phyloP scores from a whole-genome alignment of 1,140 invertebrate genomes.

The Drosophila paulistorum region DNA sequence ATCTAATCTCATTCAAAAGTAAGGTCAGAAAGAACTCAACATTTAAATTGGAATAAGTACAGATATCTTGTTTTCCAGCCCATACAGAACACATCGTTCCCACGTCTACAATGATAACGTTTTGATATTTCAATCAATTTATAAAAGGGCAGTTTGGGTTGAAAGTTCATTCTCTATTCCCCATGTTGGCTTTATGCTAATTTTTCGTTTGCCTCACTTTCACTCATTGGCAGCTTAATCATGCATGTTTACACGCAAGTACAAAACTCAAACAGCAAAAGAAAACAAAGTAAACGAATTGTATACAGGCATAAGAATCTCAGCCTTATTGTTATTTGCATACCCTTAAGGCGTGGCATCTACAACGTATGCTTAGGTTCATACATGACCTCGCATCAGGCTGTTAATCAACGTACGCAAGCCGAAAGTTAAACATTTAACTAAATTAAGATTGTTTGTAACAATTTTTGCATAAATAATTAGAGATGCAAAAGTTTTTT shows the following conservation, averaged over 20 bases:
- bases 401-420: slow-evolving; percentile 70
- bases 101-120: too few species aligned
- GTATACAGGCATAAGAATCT: slow-evolving; percentile 27
- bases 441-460: slow-evolving; percentile 78
- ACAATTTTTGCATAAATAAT: slow-evolving; percentile 80
- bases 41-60: too few species aligned
- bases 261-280: slow-evolving; percentile 72
- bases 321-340: slow-evolving; percentile 48
- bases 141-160: neutral
- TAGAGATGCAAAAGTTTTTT: slow-evolving; percentile 45
- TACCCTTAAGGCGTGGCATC: slow-evolving; percentile 35
- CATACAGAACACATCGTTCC: too few species aligned
- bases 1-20: too few species aligned
- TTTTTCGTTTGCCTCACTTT: slow-evolving; percentile 40
- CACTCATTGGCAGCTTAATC: slow-evolving; percentile 63
- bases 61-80: too few species aligned
- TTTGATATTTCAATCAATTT: too few species aligned
- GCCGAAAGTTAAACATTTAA: slow-evolving; percentile 77
- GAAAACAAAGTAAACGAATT: slow-evolving; percentile 63
- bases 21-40: neutral
- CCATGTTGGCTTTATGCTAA: slow-evolving; percentile 58
- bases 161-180: slow-evolving; percentile 27
- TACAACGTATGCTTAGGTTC: slow-evolving; percentile 7
- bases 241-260: slow-evolving; percentile 79
- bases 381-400: slow-evolving; percentile 25